Evolutionary conservation across 2,888 invertebrate genomes (phyloP).

Genomic region (Phragmatobia fuliginosa): DNA sequence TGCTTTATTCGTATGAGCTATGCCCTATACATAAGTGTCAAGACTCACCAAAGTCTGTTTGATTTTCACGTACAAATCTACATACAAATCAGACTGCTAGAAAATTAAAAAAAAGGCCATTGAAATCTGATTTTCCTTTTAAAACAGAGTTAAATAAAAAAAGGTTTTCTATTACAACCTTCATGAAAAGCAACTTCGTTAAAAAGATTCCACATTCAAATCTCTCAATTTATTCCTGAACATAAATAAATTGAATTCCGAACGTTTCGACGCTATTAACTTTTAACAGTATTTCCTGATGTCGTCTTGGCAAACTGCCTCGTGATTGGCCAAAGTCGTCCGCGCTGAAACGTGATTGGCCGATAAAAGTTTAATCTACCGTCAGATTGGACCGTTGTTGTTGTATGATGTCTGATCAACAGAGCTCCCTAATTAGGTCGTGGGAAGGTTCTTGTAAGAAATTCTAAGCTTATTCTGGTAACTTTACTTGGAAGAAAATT

Average conservation of each 20-base stretch:
- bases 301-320: conserved; percentile 31
- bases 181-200: conserved; percentile 1
- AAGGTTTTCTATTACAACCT: neutral
- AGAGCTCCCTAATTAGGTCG: conserved; percentile 39
- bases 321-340: conserved; percentile 57
- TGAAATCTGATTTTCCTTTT: neutral
- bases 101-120: neutral
- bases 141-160: neutral
- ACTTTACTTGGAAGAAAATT: conserved; percentile 2
- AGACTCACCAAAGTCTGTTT: neutral
- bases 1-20: neutral
- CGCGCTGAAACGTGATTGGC: conserved; percentile 49
- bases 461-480: conserved; percentile 3
- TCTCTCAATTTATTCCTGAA: conserved; percentile 9
- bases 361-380: conserved; percentile 57
- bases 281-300: conserved; percentile 42
- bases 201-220: conserved; percentile 8
- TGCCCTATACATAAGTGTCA: too few relatives aligned
- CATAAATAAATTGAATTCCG: conserved; percentile 44
- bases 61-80: neutral
- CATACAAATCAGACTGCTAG: neutral
- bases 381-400: conserved; percentile 53
- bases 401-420: conserved; percentile 43
- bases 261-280: conserved; percentile 36
- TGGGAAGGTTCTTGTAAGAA: conserved; percentile 17